Evolutionary conservation across 1,140 invertebrate species (phyloP).

Genomic region (Agrilus planipennis): DNA sequence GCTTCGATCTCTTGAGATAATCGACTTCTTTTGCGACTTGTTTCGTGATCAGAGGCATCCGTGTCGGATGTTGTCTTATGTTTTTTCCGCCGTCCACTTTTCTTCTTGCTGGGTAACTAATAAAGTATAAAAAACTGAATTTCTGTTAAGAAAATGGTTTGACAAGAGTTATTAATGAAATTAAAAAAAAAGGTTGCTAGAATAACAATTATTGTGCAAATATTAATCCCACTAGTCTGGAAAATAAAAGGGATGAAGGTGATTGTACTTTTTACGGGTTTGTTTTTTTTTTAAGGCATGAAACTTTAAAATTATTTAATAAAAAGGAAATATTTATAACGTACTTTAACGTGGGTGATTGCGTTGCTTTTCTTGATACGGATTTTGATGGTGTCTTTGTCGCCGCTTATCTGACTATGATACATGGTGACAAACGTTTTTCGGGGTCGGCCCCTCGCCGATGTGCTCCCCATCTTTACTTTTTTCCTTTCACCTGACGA

Average conservation of each 20-base stretch:
- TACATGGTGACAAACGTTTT: constrained; percentile 34
- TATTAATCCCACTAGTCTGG: no score
- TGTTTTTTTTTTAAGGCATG: no score
- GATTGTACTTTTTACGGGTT: no score
- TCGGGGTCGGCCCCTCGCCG: constrained; percentile 26
- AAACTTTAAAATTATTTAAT: no score
- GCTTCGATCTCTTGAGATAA: constrained; percentile 17
- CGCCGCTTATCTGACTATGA: constrained; percentile 45
- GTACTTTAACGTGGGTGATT: constrained; percentile 23
- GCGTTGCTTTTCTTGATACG: constrained; percentile 47
- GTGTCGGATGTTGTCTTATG: constrained; percentile 33
- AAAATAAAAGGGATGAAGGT: no score
- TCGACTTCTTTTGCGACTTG: constrained; percentile 30
- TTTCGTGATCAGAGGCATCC: constrained; percentile 39
- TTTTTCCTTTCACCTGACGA: not conserved
- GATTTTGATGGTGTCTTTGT: constrained; percentile 50
- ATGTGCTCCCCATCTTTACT: not conserved
- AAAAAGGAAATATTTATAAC: not conserved
- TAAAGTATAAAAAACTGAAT: constrained; percentile 11
- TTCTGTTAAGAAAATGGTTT: no score
- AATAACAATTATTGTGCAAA: no score
- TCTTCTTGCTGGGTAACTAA: constrained; percentile 31
- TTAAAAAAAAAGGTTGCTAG: no score
- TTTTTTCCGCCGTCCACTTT: constrained; percentile 38
- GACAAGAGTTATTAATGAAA: no score